Conservation (phyloP, 2,797 vertebrate species). For the Pangasius mekongensis region DNA sequence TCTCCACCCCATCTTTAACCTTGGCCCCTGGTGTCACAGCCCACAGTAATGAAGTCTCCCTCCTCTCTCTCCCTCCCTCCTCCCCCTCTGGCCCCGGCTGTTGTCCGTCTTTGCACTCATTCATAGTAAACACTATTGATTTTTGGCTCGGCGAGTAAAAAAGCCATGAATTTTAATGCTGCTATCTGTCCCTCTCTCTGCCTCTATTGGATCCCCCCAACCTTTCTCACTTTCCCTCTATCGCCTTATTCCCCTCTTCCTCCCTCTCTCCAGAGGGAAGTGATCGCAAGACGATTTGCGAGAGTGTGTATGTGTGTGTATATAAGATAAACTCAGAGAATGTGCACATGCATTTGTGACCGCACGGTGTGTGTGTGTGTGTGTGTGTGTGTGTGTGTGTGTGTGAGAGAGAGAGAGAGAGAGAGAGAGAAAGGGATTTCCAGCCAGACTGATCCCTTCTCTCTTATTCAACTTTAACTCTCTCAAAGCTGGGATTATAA, state of each 20-base stretch:
- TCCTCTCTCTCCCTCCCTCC: constrained; percentile 55
- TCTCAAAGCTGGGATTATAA: constrained; percentile 36
- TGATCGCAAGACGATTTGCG: constrained; percentile 70
- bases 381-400: constrained; percentile 51
- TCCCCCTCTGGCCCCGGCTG: constrained; percentile 70
- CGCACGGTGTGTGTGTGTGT: constrained; percentile 43
- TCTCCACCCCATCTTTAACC: constrained; percentile 78
- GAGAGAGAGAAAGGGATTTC: constrained; percentile 24
- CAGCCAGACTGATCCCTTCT: constrained; percentile 30
- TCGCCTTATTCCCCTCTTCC: constrained; percentile 54
- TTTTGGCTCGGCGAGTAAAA: constrained; percentile 81
- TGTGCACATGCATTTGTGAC: constrained; percentile 67
- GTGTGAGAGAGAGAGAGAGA: neutral
- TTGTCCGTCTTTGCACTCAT: constrained; percentile 83
- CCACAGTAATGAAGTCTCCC: constrained; percentile 75
- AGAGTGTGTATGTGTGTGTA: constrained; percentile 62
- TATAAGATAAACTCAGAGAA: constrained; percentile 59
- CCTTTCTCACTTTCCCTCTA: constrained; percentile 54
- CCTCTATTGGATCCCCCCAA: constrained; percentile 61
- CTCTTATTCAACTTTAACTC: constrained; percentile 28
- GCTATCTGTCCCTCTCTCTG: constrained; percentile 76
- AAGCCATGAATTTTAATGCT: constrained; percentile 86
- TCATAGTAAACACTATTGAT: constrained; percentile 89
- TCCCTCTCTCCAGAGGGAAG: constrained; percentile 78
- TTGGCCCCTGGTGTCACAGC: constrained; percentile 79